Evolutionary conservation across 2,113 vertebrate species (phyloP).

Genomic region (Felis catus): DNA sequence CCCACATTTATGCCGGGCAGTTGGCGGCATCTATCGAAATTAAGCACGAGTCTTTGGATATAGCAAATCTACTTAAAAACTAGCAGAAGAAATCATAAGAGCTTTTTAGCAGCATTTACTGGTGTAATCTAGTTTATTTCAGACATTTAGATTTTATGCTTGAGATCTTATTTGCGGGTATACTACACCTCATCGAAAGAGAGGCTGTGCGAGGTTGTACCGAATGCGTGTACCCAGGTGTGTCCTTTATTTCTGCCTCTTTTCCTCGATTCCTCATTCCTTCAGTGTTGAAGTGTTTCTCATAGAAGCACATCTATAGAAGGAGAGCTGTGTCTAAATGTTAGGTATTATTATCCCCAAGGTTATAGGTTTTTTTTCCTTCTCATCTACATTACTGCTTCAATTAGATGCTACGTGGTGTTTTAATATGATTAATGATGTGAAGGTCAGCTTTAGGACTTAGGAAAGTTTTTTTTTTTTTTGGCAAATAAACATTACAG

Average conservation of each 20-base stretch:
- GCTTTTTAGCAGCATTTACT: neutral
- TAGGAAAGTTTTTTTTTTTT: neutral
- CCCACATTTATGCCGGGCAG: neutral
- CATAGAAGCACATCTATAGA: neutral
- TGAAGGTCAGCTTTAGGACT: neutral
- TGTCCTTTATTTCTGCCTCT: neutral
- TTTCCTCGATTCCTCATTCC: neutral
- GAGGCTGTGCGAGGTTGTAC: neutral
- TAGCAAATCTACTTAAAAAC: neutral
- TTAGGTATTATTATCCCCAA: neutral
- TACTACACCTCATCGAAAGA: neutral
- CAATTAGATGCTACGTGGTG: neutral
- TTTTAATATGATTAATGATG: neutral
- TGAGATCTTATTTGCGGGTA: neutral
- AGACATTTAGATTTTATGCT: neutral
- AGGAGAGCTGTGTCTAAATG: neutral
- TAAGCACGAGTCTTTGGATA: neutral
- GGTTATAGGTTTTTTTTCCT: neutral
- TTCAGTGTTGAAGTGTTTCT: neutral
- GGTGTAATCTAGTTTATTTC: neutral
- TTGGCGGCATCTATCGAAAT: neutral
- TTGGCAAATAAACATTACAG: neutral
- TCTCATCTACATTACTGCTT: neutral
- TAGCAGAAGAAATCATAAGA: neutral
- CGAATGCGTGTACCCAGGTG: fast-evolving